These are phyloP conservation scores for Zhuqinia jingwanae DNA, from an alignment of 2,888 invertebrate genomes.

Conservation along the genomic window DNA sequence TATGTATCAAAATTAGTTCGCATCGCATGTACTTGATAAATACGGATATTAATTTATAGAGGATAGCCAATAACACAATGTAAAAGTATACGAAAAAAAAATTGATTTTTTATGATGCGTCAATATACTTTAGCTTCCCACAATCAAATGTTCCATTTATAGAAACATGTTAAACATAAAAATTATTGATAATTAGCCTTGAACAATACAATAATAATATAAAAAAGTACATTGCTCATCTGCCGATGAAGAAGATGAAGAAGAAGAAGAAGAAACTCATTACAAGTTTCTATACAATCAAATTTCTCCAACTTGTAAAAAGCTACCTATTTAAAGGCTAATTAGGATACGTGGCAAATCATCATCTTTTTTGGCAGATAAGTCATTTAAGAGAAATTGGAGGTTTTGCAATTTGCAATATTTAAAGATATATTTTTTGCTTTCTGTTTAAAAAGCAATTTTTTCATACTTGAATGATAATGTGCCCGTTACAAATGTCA, in stretches of 20 bases:
- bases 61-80: not conserved
- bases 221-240: not conserved
- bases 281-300: not conserved
- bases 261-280: not conserved
- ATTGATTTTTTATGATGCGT: too few species aligned
- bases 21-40: not conserved
- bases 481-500: not conserved
- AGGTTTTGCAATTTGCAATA: not conserved
- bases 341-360: conserved; percentile 2
- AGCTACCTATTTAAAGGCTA: conserved; percentile 4
- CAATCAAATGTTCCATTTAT: not conserved
- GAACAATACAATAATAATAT: not conserved
- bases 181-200: not conserved
- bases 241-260: too few species aligned
- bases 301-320: conserved; percentile 7
- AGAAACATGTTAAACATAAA: not conserved
- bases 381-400: conserved; percentile 3
- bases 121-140: not conserved
- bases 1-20: not conserved
- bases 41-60: not conserved
- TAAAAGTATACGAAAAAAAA: not conserved
- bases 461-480: not conserved
- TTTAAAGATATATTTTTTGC: not conserved
- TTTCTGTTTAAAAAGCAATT: conserved; percentile 4
- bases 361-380: not conserved